phyloP scores from a whole-genome alignment of 2,888 invertebrate genomes.

The Pardosa pseudoannulata region DNA sequence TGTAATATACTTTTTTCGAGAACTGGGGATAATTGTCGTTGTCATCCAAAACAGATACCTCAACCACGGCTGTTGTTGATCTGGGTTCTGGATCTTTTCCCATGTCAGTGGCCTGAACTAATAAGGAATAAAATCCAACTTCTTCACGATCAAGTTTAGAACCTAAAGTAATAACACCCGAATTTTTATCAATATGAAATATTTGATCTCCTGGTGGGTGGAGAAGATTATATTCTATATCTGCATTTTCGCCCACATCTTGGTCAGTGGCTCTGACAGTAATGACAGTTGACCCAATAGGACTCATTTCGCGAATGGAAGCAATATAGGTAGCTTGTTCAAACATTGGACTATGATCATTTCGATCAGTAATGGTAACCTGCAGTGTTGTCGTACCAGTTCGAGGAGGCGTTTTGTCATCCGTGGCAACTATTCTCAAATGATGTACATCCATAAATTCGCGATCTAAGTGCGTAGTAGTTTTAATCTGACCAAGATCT shows the following conservation, averaged over 20 bases:
- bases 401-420: slow-evolving; percentile 86
- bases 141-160: slow-evolving; percentile 89
- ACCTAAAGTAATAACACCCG: slow-evolving; percentile 90
- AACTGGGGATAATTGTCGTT: slow-evolving; percentile 94
- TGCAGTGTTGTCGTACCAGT: slow-evolving; percentile 92
- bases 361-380: slow-evolving; percentile 94
- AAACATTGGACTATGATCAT: slow-evolving; percentile 95
- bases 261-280: slow-evolving; percentile 91
- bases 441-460: slow-evolving; percentile 94
- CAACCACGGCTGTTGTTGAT: slow-evolving; percentile 89
- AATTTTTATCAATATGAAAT: slow-evolving; percentile 85
- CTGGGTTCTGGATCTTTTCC: slow-evolving; percentile 88
- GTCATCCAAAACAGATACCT: slow-evolving; percentile 89
- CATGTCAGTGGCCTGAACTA: slow-evolving; percentile 90
- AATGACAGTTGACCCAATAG: slow-evolving; percentile 90
- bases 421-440: slow-evolving; percentile 91
- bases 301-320: slow-evolving; percentile 91
- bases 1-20: slow-evolving; percentile 90
- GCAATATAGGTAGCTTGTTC: slow-evolving; percentile 94
- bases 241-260: slow-evolving; percentile 92
- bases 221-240: slow-evolving; percentile 81
- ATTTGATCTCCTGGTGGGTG: slow-evolving; percentile 82
- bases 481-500: slow-evolving; percentile 88
- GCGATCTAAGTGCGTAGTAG: slow-evolving; percentile 87
- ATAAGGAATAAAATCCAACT: slow-evolving; percentile 88